Percentiles rank a stretch among this genome's conserved stretches.
Conservation (phyloP, 2,113 vertebrate genomes). For the Pagrus major region DNA sequence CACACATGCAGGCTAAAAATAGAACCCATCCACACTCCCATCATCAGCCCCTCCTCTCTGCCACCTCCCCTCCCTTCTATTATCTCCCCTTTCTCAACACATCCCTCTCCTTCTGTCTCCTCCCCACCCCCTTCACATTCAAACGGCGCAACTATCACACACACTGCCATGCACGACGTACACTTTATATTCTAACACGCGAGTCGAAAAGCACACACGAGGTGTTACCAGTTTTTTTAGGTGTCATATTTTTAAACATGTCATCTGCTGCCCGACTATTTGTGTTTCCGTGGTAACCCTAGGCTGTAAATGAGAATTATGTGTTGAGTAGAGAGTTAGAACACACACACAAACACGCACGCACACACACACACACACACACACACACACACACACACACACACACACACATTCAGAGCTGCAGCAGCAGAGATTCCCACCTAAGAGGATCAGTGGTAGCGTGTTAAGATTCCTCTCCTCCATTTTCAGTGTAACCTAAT, state of each 20-base stretch:
- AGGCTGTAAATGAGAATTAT: conserved; percentile 66
- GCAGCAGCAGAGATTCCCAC: conserved; percentile 46
- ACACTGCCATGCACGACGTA: too few species aligned
- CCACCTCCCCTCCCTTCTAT: conserved; percentile 54
- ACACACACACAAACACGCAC: conserved; percentile 6
- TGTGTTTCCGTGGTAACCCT: conserved; percentile 70
- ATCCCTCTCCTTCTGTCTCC: conserved; percentile 57
- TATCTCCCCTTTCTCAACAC: conserved; percentile 61
- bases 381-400: conserved; percentile 9
- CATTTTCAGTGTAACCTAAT: conserved; percentile 43
- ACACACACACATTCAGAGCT: conserved; percentile 18
- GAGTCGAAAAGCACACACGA: conserved; percentile 19
- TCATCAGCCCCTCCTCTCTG: conserved; percentile 63
- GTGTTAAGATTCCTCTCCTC: conserved; percentile 51
- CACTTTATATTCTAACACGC: too few species aligned
- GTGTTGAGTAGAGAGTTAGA: conserved; percentile 39
- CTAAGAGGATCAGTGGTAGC: conserved; percentile 54
- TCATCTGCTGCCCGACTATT: conserved; percentile 50
- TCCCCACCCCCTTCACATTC: conserved; percentile 39
- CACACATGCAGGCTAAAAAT: conserved; percentile 79
- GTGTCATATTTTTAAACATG: conserved; percentile 60
- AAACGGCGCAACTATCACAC: conserved; percentile 29
- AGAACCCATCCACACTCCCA: conserved; percentile 73
- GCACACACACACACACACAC: conserved; percentile 3
- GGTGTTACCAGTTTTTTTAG: conserved; percentile 25